These are phyloP conservation scores for Yponomeuta cagnagella DNA, from an alignment of 2,888 invertebrate species.

Conservation along the genomic window DNA sequence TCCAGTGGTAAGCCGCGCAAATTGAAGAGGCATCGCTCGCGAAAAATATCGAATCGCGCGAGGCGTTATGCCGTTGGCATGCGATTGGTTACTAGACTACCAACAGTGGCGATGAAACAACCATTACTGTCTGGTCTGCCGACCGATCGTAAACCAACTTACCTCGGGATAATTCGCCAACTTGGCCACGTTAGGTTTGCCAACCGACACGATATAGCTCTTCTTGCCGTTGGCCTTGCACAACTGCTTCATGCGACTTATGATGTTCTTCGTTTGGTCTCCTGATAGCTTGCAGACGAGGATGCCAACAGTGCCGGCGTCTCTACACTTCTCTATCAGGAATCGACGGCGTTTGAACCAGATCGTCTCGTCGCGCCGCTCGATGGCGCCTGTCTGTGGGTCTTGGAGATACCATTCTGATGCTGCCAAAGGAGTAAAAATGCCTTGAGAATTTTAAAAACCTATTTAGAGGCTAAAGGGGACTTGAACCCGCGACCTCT, in stretches of 20 bases:
- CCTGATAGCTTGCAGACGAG: slow-evolving; percentile 94
- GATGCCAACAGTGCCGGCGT: slow-evolving; percentile 90
- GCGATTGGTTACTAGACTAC: too few relatives aligned
- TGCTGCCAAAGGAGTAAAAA: slow-evolving; percentile 46
- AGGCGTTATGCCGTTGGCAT: too few relatives aligned
- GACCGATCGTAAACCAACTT: slow-evolving; percentile 23
- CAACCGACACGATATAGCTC: slow-evolving; percentile 93
- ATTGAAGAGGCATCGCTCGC: too few relatives aligned
- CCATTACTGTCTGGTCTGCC: too few relatives aligned
- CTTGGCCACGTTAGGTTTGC: slow-evolving; percentile 95
- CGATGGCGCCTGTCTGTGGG: slow-evolving; percentile 50
- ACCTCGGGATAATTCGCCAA: slow-evolving; percentile 95
- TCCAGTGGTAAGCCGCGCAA: too few relatives aligned
- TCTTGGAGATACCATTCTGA: slow-evolving; percentile 76
- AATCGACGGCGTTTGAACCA: slow-evolving; percentile 88
- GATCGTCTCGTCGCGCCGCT: slow-evolving; percentile 51
- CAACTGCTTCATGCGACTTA: slow-evolving; percentile 83
- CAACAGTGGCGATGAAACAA: too few relatives aligned
- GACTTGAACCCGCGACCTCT: too few relatives aligned
- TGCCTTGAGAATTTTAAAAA: neutral
- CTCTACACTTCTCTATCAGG: slow-evolving; percentile 93
- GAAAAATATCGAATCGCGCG: too few relatives aligned
- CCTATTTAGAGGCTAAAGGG: too few relatives aligned
- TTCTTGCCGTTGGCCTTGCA: slow-evolving; percentile 87
- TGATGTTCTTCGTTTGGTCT: slow-evolving; percentile 83